Conservation (phyloP, 1,140 invertebrate species). For the Cyphomyrmex costatus region DNA sequence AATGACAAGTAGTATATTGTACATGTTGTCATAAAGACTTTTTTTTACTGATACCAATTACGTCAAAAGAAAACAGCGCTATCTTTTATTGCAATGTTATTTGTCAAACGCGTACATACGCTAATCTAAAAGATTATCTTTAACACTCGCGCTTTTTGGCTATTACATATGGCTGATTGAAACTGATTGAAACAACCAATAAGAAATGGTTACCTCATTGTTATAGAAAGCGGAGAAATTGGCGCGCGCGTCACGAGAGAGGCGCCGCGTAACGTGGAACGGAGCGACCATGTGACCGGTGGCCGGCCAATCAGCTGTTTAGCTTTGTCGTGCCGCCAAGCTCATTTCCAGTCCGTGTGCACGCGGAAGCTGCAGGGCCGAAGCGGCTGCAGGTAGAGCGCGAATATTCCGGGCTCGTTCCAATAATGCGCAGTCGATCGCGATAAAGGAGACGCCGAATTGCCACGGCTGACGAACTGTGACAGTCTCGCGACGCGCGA, state of each 20-base stretch:
- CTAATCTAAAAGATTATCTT: too few species aligned
- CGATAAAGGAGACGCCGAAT: background rate
- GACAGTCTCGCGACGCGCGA: background rate
- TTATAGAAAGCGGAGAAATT: background rate
- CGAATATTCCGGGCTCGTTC: conserved; percentile 20
- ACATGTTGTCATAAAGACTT: too few species aligned
- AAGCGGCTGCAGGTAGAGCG: conserved; percentile 8
- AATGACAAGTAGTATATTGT: too few species aligned
- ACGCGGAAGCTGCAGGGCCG: conserved; percentile 83
- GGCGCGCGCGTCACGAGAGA: conserved; percentile 15
- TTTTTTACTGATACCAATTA: too few species aligned
- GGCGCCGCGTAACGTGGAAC: conserved; percentile 70
- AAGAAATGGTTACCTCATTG: too few species aligned
- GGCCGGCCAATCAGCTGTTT: conserved; percentile 87
- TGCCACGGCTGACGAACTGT: background rate
- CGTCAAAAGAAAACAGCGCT: too few species aligned
- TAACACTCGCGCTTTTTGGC: too few species aligned
- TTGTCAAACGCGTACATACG: too few species aligned
- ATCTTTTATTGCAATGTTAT: too few species aligned
- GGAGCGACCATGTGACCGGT: conserved; percentile 84
- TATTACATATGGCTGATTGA: too few species aligned
- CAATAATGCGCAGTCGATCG: conserved; percentile 24
- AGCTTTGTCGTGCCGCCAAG: conserved; percentile 89
- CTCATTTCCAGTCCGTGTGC: conserved; percentile 87
- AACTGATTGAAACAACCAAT: too few species aligned